A percentile compares a stretch with the other conserved stretches of the same genome.
phyloP scores from a whole-genome alignment of 2,113 vertebrate species.

The Vombatus ursinus region DNA sequence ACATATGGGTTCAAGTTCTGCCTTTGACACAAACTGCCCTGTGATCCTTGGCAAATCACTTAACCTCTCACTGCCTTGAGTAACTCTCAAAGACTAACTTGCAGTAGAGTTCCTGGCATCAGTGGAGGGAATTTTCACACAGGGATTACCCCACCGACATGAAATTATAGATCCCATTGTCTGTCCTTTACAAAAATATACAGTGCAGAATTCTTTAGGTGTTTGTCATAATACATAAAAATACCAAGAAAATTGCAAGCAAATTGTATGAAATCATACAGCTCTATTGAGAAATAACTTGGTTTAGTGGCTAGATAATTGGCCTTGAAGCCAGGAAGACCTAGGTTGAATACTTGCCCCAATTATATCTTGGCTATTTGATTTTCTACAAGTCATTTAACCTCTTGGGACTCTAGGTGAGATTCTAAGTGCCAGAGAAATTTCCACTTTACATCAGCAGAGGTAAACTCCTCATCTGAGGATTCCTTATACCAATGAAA shows the following conservation, averaged over 20 bases:
- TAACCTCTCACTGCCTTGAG: too few relatives aligned
- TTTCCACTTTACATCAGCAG: background rate
- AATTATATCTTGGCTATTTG: background rate
- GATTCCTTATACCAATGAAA: background rate
- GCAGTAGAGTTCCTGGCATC: background rate
- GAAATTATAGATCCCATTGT: background rate
- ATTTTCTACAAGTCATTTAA: too few relatives aligned
- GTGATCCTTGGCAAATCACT: too few relatives aligned
- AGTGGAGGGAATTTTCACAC: background rate
- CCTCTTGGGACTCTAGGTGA: background rate
- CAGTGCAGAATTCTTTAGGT: background rate
- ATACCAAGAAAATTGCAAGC: background rate
- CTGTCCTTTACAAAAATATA: background rate
- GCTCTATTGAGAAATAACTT: background rate
- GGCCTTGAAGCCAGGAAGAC: background rate
- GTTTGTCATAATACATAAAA: background rate
- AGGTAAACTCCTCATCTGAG: background rate
- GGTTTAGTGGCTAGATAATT: background rate
- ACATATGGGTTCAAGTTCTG: too few relatives aligned
- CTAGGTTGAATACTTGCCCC: background rate
- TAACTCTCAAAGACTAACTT: too few relatives aligned
- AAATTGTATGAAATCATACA: background rate
- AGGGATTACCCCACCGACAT: background rate
- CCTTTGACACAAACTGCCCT: too few relatives aligned
- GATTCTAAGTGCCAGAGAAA: background rate